A percentile compares a stretch with the other conserved stretches of the same genome.
These are phyloP conservation scores for Drosophila leontia DNA, from an alignment of 1,140 invertebrate species.

Conservation along the genomic window DNA sequence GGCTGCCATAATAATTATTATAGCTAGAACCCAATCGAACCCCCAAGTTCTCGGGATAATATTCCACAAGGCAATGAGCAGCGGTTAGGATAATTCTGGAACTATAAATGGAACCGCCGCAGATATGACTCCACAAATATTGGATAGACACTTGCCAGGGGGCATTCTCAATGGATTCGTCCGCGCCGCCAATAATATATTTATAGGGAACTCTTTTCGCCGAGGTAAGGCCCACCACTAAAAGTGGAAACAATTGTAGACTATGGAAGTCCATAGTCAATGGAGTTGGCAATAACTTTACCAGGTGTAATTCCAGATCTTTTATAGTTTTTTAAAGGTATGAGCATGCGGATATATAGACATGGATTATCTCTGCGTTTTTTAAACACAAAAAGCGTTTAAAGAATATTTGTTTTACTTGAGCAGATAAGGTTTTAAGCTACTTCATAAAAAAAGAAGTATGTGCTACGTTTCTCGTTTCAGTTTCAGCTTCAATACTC, in stretches of 20 bases:
- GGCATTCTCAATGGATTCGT: constrained; percentile 85
- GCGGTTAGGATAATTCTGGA: constrained; percentile 85
- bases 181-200: constrained; percentile 12
- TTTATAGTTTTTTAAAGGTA: constrained; percentile 2
- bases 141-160: constrained; percentile 87
- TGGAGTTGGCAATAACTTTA: not conserved
- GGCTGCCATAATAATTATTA: not conserved
- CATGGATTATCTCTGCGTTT: not conserved
- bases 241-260: not conserved
- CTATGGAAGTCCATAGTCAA: not conserved
- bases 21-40: constrained; percentile 29
- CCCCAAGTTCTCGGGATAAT: not conserved
- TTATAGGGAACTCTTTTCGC: not conserved
- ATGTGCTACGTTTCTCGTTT: not conserved
- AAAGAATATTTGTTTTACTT: not conserved
- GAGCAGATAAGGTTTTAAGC: not conserved
- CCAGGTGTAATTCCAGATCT: not conserved
- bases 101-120: constrained; percentile 86
- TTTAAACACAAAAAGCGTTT: not conserved
- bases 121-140: constrained; percentile 75
- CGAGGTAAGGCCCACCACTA: not conserved
- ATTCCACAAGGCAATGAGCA: constrained; percentile 85
- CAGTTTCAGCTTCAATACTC: not conserved
- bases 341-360: not conserved
- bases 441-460: not conserved